Evolutionary conservation across 2,888 invertebrate species (phyloP), one percentile per base, ranked within the genome.

Genomic region (Pyrgus malvae): DNA sequence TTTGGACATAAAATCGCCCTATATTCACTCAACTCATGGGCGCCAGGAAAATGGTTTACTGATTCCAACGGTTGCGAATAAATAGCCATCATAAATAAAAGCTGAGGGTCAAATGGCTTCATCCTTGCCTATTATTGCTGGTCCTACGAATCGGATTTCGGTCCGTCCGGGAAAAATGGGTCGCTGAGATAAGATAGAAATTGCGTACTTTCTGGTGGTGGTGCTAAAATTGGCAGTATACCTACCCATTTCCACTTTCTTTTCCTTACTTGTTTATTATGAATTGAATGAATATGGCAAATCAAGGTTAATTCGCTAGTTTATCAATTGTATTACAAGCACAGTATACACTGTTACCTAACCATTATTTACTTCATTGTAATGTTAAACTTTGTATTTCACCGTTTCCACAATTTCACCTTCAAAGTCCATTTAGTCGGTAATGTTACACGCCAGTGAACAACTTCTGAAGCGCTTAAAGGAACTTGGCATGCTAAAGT

Each of bases 21-120:
- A 48, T 29, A 12, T 27, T 23, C 38, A 27, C 46, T 54, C 46
- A 40, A 25, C 25, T 48, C 38, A 35, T 16, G 33, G 41, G 33
- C 46, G 46, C 46, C 54, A 33, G 19, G 31, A 19, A 54, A 54
- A 48, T 41, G 46, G 46, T 54, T 54, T 41, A 54, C 40, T 41
- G 46, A 54, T 46, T 33, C 42, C 40, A 29, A 42, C 17, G 41
- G 45, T 44, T 45, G 17, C 25, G 23, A 50, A 66, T 67, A 67
- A 71, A 74, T 74, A 63, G 67, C 61, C 60, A 62, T 67, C 71
- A 66, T 77, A 74, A 78, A 76, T 74, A 74, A 68, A 38, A 46
- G 67, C 63, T 65, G 55, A 55, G 69, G 70, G 67, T 71, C 66
- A 68, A 72, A 76, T 67, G 71, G 70, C 70, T 74, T 68, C 65